Conservation (phyloP, 2,888 invertebrate genomes). For the Calameuta pallipes region DNA sequence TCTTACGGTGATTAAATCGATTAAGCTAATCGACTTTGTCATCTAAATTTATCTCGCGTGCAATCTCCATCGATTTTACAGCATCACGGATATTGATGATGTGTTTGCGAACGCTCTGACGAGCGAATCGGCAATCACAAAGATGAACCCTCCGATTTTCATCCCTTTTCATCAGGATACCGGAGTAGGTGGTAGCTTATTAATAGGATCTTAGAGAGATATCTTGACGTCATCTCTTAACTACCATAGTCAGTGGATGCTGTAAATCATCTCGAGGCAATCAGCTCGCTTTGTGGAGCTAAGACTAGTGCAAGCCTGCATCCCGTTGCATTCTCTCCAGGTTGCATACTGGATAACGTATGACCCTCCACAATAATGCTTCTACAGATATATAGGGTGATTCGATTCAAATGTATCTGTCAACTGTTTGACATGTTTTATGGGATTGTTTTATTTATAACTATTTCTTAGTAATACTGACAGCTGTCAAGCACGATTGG, state of each 20-base stretch:
- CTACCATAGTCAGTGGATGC: slow-evolving; percentile 2
- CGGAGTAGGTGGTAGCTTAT: slow-evolving; percentile 1
- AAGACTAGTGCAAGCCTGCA: background rate
- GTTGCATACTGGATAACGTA: background rate
- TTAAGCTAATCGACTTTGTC: background rate
- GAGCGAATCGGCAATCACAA: background rate
- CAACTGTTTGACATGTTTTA: background rate
- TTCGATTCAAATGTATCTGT: background rate
- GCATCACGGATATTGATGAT: background rate
- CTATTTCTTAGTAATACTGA: background rate
- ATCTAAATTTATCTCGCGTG: slow-evolving; percentile 7
- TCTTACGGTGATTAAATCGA: background rate
- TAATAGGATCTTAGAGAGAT: slow-evolving; percentile 1
- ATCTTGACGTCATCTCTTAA: background rate
- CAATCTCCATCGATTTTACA: background rate
- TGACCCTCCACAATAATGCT: background rate
- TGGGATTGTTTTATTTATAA: background rate
- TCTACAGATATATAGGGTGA: background rate
- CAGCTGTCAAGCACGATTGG: background rate
- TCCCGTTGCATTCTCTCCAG: background rate
- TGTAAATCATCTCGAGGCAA: slow-evolving; percentile 41
- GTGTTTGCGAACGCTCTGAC: background rate
- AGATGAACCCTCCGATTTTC: background rate
- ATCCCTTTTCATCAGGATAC: background rate
- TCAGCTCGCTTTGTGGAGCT: slow-evolving; percentile 35